These are phyloP conservation scores for Mycteria americana DNA, from an alignment of 2,797 vertebrate species.

Conservation along the genomic window DNA sequence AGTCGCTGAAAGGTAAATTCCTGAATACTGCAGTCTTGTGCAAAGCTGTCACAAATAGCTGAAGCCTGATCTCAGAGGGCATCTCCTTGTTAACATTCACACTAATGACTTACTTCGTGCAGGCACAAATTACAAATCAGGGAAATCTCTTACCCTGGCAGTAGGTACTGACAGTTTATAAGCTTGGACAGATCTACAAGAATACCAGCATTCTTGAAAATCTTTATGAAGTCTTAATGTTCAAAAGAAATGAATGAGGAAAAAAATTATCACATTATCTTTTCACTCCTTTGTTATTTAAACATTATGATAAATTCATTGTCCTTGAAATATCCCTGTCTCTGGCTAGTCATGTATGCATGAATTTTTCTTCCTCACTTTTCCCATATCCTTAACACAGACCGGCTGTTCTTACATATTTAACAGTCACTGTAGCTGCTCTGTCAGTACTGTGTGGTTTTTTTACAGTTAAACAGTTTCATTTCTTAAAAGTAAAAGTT, in stretches of 20 bases:
- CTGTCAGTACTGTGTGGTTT: not conserved
- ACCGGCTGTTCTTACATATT: not conserved
- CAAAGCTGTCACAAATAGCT: not conserved
- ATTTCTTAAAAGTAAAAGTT: not conserved
- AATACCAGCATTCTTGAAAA: not conserved
- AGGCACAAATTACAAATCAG: rapidly evolving
- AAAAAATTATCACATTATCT: not conserved
- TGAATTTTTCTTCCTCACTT: not conserved
- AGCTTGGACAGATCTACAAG: not conserved
- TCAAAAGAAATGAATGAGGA: not conserved
- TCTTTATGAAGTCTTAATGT: not conserved
- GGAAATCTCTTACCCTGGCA: not conserved
- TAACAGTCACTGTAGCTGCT: not conserved
- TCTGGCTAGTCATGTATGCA: not conserved
- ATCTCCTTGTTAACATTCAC: not conserved
- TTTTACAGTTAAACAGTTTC: not conserved
- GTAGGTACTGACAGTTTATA: too few relatives aligned
- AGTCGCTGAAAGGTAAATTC: not conserved
- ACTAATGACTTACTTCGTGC: not conserved
- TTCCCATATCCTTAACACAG: not conserved
- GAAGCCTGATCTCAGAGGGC: not conserved
- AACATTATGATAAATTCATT: not conserved
- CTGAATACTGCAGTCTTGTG: not conserved
- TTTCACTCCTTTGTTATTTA: not conserved
- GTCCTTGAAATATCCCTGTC: not conserved